Conservation (phyloP, 1,140 invertebrate species). For the Carposina sasakii region DNA sequence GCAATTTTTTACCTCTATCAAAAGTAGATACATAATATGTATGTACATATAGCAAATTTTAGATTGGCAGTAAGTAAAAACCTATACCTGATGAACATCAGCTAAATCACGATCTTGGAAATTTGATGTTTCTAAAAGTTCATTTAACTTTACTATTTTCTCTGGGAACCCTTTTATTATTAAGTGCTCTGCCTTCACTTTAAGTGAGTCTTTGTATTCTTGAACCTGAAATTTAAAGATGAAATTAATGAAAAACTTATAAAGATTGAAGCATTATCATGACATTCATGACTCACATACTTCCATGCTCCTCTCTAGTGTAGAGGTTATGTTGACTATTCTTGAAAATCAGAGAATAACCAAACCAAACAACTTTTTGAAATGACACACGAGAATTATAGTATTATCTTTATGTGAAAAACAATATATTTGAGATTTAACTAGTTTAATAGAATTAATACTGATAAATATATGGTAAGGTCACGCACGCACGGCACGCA, state of each 20-base stretch:
- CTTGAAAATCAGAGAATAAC: too few relatives aligned
- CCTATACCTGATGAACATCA: slow-evolving; percentile 79
- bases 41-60: neutral
- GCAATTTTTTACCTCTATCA: too few relatives aligned
- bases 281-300: too few relatives aligned
- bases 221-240: slow-evolving; percentile 76
- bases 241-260: slow-evolving; percentile 13
- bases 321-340: slow-evolving; percentile 55
- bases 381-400: too few relatives aligned
- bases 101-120: slow-evolving; percentile 84
- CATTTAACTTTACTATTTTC: slow-evolving; percentile 91
- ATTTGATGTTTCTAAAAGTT: slow-evolving; percentile 83
- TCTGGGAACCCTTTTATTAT: slow-evolving; percentile 91
- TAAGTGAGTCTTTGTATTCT: slow-evolving; percentile 87
- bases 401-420: too few relatives aligned
- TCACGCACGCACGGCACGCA: slow-evolving; percentile 44
- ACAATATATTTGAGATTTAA: too few relatives aligned
- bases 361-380: too few relatives aligned
- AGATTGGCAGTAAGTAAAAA: too few relatives aligned
- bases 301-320: too few relatives aligned
- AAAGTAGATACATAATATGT: too few relatives aligned
- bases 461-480: slow-evolving; percentile 27
- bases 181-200: slow-evolving; percentile 87
- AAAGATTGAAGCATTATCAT: neutral
- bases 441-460: too few relatives aligned